A percentile compares a stretch with the other conserved stretches of the same genome.
Conservation (phyloP, 2,113 vertebrate genomes). For the Mohoua ochrocephala region DNA sequence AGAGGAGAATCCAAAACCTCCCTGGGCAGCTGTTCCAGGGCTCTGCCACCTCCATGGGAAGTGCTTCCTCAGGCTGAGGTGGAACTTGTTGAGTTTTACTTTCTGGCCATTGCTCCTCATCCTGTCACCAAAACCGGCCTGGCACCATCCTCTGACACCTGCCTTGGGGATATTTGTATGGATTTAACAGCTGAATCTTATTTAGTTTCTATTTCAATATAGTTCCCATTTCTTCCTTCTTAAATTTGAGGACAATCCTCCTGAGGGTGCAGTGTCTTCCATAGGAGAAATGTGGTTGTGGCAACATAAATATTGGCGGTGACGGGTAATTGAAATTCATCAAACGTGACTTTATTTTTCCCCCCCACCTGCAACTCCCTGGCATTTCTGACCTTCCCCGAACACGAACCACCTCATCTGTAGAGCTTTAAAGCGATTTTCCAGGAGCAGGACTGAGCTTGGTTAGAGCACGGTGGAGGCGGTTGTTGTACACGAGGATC, state of each 20-base stretch:
- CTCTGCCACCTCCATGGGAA: not conserved
- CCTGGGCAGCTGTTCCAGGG: not conserved
- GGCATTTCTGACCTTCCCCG: not conserved
- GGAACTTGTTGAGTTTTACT: not conserved
- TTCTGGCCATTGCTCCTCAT: not conserved
- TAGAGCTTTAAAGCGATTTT: not conserved
- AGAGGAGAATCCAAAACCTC: not conserved
- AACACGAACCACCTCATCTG: not conserved
- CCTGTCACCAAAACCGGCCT: not conserved
- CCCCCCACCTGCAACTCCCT: not conserved
- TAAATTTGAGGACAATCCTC: not conserved
- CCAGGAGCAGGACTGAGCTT: not conserved
- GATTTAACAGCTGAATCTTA: not conserved
- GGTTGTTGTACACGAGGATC: not conserved
- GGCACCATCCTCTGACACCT: not conserved
- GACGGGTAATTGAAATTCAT: not conserved
- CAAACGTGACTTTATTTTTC: rapidly evolving
- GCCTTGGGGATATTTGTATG: not conserved
- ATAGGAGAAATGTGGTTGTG: not conserved
- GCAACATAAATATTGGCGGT: not conserved
- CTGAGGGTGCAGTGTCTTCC: not conserved
- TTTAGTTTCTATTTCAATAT: not conserved
- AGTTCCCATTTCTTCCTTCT: not conserved
- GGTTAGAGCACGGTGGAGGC: not conserved
- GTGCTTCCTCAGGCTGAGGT: not conserved